Percentiles rank a stretch among this genome's conserved stretches.
phyloP scores from a whole-genome alignment of 2,888 invertebrate genomes.

The Drosophila koepferae region DNA sequence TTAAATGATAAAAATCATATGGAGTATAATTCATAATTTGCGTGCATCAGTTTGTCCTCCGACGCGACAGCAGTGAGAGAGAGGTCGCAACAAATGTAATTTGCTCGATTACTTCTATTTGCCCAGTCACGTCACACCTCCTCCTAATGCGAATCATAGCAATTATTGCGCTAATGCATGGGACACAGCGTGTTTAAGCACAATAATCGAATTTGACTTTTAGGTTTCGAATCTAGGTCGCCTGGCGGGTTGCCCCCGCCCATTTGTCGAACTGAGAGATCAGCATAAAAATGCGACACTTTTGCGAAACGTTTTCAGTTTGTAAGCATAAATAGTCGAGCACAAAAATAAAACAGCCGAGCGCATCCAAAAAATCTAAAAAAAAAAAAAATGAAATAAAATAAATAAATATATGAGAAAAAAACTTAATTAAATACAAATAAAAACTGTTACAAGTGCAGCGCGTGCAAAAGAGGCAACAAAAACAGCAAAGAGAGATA shows the following conservation, averaged over 20 bases:
- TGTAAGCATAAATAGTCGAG: constrained; percentile 65
- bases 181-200: neutral
- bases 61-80: neutral
- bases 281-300: constrained; percentile 76
- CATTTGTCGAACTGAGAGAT: constrained; percentile 67
- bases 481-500: neutral
- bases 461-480: constrained; percentile 15
- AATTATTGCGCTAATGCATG: constrained; percentile 9
- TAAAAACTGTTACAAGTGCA: constrained; percentile 73
- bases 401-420: neutral
- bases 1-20: neutral
- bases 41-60: constrained; percentile 16
- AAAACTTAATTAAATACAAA: constrained; percentile 10
- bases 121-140: neutral
- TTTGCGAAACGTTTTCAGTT: constrained; percentile 70
- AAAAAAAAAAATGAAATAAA: constrained; percentile 14
- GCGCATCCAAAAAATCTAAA: constrained; percentile 26
- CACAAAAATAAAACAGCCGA: constrained; percentile 36
- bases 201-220: constrained; percentile 27
- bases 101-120: neutral
- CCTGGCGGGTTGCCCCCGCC: constrained; percentile 30
- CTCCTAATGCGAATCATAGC: constrained; percentile 16
- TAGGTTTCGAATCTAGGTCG: constrained; percentile 55
- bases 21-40: neutral
- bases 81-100: neutral